phyloP scores from a whole-genome alignment of 2,797 vertebrate genomes.

The Sciurus vulgaris region DNA sequence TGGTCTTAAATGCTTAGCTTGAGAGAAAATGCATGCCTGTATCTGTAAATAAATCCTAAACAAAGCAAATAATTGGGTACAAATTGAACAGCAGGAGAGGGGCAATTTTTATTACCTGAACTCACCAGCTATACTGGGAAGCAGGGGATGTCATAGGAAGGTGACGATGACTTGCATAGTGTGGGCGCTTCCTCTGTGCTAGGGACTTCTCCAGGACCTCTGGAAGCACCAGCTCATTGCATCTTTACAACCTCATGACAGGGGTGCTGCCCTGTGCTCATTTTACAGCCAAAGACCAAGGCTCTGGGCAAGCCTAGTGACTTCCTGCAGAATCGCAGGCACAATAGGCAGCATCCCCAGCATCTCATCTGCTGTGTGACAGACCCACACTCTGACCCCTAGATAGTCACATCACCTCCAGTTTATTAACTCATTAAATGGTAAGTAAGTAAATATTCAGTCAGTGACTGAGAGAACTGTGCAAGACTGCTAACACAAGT shows the following conservation, averaged over 20 bases:
- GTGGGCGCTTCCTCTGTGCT: accelerated
- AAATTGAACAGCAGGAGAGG: not conserved
- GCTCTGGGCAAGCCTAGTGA: not conserved
- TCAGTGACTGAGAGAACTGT: too few relatives aligned
- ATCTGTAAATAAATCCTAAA: not conserved
- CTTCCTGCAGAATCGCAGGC: not conserved
- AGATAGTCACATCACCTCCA: not conserved
- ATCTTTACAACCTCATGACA: accelerated
- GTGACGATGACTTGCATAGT: accelerated
- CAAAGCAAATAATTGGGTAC: not conserved
- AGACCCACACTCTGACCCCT: too few relatives aligned
- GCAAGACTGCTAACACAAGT: not conserved
- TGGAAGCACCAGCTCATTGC: not conserved
- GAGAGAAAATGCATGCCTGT: not conserved
- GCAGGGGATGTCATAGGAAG: not conserved
- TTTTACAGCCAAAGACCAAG: not conserved
- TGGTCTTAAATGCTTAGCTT: not conserved
- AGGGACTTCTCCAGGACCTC: not conserved
- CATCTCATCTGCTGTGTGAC: accelerated
- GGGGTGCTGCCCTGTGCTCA: accelerated
- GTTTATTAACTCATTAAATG: not conserved
- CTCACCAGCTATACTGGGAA: too few relatives aligned
- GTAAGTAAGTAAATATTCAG: not conserved
- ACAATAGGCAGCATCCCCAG: accelerated
- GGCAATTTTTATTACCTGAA: too few relatives aligned